Conservation (phyloP, 2,888 invertebrate genomes). For the Microctonus hyperodae region DNA sequence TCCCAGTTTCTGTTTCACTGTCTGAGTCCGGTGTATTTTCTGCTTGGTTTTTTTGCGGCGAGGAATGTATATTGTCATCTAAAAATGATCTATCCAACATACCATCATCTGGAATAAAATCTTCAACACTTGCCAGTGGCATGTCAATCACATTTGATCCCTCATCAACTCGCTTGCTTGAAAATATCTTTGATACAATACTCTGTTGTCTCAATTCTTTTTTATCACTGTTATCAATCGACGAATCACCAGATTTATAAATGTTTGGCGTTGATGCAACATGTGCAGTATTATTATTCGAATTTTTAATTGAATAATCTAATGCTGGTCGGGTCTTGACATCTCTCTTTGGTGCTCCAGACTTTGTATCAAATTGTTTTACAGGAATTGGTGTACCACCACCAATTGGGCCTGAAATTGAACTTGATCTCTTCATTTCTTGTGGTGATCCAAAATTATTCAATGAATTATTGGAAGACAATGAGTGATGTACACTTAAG, state of each 20-base stretch:
- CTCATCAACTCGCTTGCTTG: slow-evolving; percentile 56
- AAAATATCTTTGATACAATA: slow-evolving; percentile 57
- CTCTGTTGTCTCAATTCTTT: slow-evolving; percentile 48
- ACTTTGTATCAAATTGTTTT: slow-evolving; percentile 52
- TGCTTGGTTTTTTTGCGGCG: slow-evolving; percentile 48
- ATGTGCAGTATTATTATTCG: slow-evolving; percentile 24
- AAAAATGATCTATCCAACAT: slow-evolving; percentile 78
- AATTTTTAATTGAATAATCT: slow-evolving; percentile 37
- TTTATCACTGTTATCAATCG: slow-evolving; percentile 41
- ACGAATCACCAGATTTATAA: slow-evolving; percentile 39
- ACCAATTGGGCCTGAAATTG: slow-evolving; percentile 58
- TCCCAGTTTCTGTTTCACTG: slow-evolving; percentile 76
- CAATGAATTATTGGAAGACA: slow-evolving; percentile 41
- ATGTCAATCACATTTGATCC: slow-evolving; percentile 21
- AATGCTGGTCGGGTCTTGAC: slow-evolving; percentile 30
- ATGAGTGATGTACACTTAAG: slow-evolving; percentile 49
- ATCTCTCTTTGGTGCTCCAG: slow-evolving; percentile 47
- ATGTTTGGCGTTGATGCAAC: slow-evolving; percentile 31
- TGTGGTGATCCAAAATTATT: slow-evolving; percentile 29
- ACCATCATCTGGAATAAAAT: slow-evolving; percentile 78
- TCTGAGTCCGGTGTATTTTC: slow-evolving; percentile 33
- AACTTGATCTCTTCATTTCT: slow-evolving; percentile 48
- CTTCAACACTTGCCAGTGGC: slow-evolving; percentile 69
- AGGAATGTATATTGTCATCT: slow-evolving; percentile 69
- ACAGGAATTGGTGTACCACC: slow-evolving; percentile 61